Base-by-base conservation (phyloP, 64 coral and sea anemone genomes). In the Montipora capricornis region DNA sequence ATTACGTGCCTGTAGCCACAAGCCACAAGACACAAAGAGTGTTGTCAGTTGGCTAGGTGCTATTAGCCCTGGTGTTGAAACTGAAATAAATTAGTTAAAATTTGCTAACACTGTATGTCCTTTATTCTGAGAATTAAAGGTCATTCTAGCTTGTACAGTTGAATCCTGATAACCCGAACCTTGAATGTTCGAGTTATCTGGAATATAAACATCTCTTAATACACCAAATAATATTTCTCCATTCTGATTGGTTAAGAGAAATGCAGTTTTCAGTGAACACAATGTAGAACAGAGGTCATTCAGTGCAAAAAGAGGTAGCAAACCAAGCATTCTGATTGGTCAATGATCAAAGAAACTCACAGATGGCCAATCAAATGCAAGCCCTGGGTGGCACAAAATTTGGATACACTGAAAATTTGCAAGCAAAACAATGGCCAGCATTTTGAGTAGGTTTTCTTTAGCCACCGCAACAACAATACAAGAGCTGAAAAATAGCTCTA, bases 31-130 rank as follows among this genome's bases (percentile, higher is more conserved):
- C 37, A 75, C 37, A 75, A 45, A 75, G 73, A 44, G 37, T 24
- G 10, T 44, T 12, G 22, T 37, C 3, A 75, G 37, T 75, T 75
- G 73, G 73, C 73, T 45, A 75, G 12, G 73, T 75, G 73, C 22
- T 13, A 75, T 44, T 75, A 75, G 73, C 73, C 73, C 26, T 75
- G 73, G 73, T 75, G 73, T 75, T 75, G 26, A 75, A 75, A 75
- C 73, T 75, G 20, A 75, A 75, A 75, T 75, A 75, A 75, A 75
- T 75, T 20, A 75, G 5, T 75, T 75, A 75, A 75, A 75, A 75
- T 75, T 75, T 75, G 73, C 37, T 29, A 75, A 75, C 73, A 75
- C 24, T 75, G 73, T 46, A 46, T 75, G 73, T 45, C 73, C 73
- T 75, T 75, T 75, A 75, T 46, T 75, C 73, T 75, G 73, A 45